Conservation (phyloP, 2,113 vertebrate species). For the Phrynocephalus versicolor region DNA sequence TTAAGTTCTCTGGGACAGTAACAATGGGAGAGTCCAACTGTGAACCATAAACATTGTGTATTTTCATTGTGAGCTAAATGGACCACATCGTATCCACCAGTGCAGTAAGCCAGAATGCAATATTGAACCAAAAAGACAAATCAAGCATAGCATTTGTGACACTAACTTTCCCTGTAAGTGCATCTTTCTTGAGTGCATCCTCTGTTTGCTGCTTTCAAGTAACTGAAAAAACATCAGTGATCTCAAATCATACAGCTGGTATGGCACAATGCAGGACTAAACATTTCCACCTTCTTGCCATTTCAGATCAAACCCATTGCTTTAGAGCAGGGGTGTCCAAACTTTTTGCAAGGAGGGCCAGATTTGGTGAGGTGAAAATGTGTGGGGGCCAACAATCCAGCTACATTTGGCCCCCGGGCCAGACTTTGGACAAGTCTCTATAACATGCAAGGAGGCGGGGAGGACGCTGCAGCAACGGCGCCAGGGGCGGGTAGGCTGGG, state of each 20-base stretch:
- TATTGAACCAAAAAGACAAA: conserved; percentile 12
- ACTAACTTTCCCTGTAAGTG: background rate
- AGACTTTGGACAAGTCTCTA: too few species aligned
- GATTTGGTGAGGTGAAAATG: too few species aligned
- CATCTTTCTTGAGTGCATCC: conserved; percentile 1
- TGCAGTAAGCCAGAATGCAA: background rate
- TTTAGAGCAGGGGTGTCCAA: too few species aligned
- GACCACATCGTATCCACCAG: background rate
- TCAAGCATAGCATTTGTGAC: background rate
- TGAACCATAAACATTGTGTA: conserved; percentile 35
- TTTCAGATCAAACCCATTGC: background rate
- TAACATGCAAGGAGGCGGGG: too few species aligned
- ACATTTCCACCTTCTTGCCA: background rate
- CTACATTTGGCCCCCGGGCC: too few species aligned
- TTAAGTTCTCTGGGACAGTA: background rate
- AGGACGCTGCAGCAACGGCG: too few species aligned
- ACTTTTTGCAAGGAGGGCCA: too few species aligned
- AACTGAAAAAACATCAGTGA: background rate
- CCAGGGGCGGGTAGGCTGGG: too few species aligned
- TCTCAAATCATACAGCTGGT: background rate
- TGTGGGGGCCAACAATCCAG: too few species aligned
- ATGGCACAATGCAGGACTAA: background rate
- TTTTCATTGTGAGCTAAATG: conserved; percentile 43
- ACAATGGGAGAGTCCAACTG: conserved; percentile 34
- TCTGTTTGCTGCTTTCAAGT: background rate